Evolutionary conservation across 2,888 invertebrate genomes (phyloP), one percentile per base, ranked within the genome.

Genomic region (Torymus aiolomorphi): DNA sequence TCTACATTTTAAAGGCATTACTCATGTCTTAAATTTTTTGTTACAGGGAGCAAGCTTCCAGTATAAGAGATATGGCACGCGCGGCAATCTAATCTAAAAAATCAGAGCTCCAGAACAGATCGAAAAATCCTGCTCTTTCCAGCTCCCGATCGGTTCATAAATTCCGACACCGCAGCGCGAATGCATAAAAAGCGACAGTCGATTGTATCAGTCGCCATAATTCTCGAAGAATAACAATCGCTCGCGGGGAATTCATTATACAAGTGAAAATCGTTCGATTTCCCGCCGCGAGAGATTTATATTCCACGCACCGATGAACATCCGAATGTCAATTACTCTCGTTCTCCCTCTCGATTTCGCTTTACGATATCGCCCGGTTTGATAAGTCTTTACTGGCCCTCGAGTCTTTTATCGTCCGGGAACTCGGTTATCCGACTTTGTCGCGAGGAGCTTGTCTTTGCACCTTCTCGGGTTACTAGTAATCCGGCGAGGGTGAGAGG

Each of bases 391-490:
- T 70, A 70, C 59, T 59, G 13, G 0, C 12, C 12, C 61, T 20
- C 12, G 20, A 10, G 11, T 20, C 61, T 71, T 70, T 70, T 57
- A 70, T 57, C 69, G 69, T 18, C 18, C 42, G 12, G 2, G 57
- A 13, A 54, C 11, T 14, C 2, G 54, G 24, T 31, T 16, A 31
- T 56, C 24, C n/a, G 69, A 56, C 31, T 54, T 71, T 71, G 71
- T 61, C 71, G 8, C 18, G 14, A 20, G 24, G 51, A 14, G 12
- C 18, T 5, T 18, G 70, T 16, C 62, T 62, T 52, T 65, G 76
- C 76, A 54, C 67, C 76, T 69, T 76, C 76, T 76, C 76, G 52
- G 62, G 67, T 76, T 80, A 51, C 70, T 49, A 18, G 13, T 63
- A 71, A 72, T 65, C 72, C 75, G 24, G 24, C 13, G 31, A 49